Evolutionary conservation across 2,888 invertebrate genomes (phyloP).

Genomic region (Ormyrus rosae): DNA sequence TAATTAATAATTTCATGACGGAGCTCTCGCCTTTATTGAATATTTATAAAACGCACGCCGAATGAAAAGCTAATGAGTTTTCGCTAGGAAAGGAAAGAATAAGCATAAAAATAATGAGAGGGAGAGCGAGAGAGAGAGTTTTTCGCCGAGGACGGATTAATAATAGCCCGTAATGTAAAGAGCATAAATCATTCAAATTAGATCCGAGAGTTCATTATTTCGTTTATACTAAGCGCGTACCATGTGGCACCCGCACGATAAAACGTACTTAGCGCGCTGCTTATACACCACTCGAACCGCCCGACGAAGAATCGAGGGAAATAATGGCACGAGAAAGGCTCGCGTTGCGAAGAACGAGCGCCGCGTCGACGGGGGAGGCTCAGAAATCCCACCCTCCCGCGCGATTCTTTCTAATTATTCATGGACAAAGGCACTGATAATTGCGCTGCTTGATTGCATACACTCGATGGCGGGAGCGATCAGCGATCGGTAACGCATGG

Average conservation of each 20-base stretch:
- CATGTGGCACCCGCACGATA: slow-evolving; percentile 47
- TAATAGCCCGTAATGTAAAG: neutral
- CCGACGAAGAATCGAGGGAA: slow-evolving; percentile 27
- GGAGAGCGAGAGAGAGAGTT: too few species aligned
- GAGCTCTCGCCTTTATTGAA: too few species aligned
- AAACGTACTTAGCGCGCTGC: slow-evolving; percentile 50
- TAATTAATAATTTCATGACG: too few species aligned
- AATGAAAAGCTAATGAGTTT: too few species aligned
- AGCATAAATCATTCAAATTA: slow-evolving; percentile 47
- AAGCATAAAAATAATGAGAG: too few species aligned
- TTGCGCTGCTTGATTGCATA: slow-evolving; percentile 72
- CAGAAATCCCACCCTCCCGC: slow-evolving; percentile 57
- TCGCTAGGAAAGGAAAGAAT: too few species aligned
- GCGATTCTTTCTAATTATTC: slow-evolving; percentile 71
- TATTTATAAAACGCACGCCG: too few species aligned
- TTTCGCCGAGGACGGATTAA: too few species aligned
- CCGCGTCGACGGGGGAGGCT: slow-evolving; percentile 32
- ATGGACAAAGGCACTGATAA: slow-evolving; percentile 72
- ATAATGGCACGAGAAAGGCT: slow-evolving; percentile 48
- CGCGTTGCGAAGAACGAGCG: slow-evolving; percentile 30
- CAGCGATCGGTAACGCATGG: slow-evolving; percentile 65
- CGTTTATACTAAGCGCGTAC: slow-evolving; percentile 13
- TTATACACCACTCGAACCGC: neutral
- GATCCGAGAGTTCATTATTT: slow-evolving; percentile 41
- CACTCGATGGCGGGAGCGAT: slow-evolving; percentile 65